Conservation (phyloP, 2,888 invertebrate genomes). For the Leptinotarsa rubiginosa region DNA sequence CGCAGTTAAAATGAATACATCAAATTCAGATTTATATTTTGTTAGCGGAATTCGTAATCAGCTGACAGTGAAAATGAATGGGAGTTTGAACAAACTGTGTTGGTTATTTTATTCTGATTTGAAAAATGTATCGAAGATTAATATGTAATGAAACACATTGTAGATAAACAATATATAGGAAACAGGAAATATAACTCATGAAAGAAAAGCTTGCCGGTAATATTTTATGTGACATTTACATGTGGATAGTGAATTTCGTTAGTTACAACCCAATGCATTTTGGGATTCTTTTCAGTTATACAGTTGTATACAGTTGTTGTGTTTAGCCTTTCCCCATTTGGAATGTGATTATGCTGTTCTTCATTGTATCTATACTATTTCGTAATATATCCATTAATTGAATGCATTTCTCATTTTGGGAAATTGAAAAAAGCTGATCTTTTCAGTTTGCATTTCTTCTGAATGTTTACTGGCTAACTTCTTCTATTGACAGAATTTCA, state of each 20-base stretch:
- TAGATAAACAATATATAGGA: neutral
- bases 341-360: too few relatives aligned
- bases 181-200: neutral
- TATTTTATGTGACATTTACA: neutral
- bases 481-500: too few relatives aligned
- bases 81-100: slow-evolving; percentile 11
- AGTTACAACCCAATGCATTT: too few relatives aligned
- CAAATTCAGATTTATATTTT: slow-evolving; percentile 9
- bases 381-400: too few relatives aligned
- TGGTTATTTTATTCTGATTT: slow-evolving; percentile 9
- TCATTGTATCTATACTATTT: too few relatives aligned
- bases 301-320: too few relatives aligned
- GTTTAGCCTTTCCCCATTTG: too few relatives aligned
- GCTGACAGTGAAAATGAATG: neutral
- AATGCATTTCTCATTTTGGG: too few relatives aligned
- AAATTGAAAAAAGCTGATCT: too few relatives aligned
- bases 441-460: too few relatives aligned
- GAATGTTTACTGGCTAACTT: too few relatives aligned
- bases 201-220: neutral
- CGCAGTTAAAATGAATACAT: slow-evolving; percentile 8
- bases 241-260: neutral
- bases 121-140: slow-evolving; percentile 8
- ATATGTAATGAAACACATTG: slow-evolving; percentile 12
- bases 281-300: too few relatives aligned
- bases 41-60: neutral